phyloP scores from a whole-genome alignment of 2,888 invertebrate genomes.

The Celastrina argiolus region DNA sequence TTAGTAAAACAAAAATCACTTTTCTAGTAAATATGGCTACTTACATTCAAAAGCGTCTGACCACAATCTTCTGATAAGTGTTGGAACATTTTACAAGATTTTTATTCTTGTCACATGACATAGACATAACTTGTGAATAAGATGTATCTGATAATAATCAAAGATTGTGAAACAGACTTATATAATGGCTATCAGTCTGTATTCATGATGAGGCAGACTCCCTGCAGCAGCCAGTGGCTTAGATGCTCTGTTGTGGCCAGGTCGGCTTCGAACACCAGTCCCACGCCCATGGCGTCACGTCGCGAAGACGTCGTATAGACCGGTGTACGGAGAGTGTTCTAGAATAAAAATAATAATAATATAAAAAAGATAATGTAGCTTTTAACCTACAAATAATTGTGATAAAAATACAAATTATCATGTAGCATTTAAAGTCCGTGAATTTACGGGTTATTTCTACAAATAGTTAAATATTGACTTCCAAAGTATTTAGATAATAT shows the following conservation, averaged over 20 bases:
- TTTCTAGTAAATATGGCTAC: not conserved
- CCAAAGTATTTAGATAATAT: too few relatives aligned
- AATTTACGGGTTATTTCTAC: too few relatives aligned
- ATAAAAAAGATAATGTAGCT: too few relatives aligned
- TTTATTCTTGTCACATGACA: not conserved
- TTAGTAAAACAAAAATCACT: not conserved
- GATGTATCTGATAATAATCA: not conserved
- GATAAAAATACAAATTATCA: too few relatives aligned
- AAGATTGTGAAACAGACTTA: not conserved
- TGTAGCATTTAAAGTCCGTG: too few relatives aligned
- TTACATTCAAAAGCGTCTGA: not conserved
- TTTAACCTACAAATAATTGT: too few relatives aligned
- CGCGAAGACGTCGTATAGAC: slow-evolving; percentile 93
- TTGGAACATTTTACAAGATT: too few relatives aligned
- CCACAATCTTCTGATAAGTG: not conserved
- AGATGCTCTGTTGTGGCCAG: slow-evolving; percentile 88
- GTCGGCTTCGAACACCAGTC: slow-evolving; percentile 93
- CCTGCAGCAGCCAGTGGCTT: slow-evolving; percentile 94
- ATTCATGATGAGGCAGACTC: slow-evolving; percentile 92
- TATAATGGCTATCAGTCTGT: slow-evolving; percentile 78
- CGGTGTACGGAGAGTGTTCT: slow-evolving; percentile 92
- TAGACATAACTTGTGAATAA: not conserved
- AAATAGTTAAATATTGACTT: too few relatives aligned
- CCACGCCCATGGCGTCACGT: slow-evolving; percentile 94
- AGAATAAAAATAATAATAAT: slow-evolving; percentile 31